phyloP scores from a whole-genome alignment of 1,140 invertebrate genomes.

The Trachymyrmex septentrionalis region DNA sequence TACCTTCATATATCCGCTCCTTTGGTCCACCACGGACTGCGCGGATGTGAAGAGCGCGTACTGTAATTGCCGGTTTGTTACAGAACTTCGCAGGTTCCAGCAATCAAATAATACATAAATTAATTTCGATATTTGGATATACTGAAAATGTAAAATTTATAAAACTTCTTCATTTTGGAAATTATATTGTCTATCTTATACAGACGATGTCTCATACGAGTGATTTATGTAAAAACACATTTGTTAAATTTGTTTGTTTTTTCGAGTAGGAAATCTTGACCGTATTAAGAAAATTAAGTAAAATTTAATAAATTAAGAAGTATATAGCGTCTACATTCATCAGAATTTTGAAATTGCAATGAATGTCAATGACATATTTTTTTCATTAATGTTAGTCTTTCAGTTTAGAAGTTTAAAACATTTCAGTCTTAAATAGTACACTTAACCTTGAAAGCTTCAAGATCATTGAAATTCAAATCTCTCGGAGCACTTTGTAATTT shows the following conservation, averaged over 20 bases:
- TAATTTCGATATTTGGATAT: not conserved
- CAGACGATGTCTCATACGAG: no score
- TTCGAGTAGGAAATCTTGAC: not conserved
- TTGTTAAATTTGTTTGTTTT: not conserved
- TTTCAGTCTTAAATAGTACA: no score
- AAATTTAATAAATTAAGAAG: not conserved
- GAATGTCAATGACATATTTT: no score
- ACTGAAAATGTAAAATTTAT: not conserved
- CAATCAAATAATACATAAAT: not conserved
- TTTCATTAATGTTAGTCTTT: no score
- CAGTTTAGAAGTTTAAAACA: not conserved
- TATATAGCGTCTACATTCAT: not conserved
- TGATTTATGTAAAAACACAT: not conserved
- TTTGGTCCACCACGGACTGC: constrained; percentile 2
- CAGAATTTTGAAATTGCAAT: not conserved
- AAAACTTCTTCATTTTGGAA: not conserved
- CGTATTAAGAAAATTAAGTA: not conserved
- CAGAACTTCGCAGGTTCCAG: not conserved
- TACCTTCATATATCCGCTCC: constrained; percentile 18
- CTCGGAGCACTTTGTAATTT: not conserved
- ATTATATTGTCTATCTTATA: not conserved
- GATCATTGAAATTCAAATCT: not conserved
- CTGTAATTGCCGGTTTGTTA: constrained; percentile 23
- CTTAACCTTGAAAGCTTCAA: not conserved
- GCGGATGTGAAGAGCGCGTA: not conserved